phyloP scores from a whole-genome alignment of 1,140 invertebrate species.

The Galleria mellonella region DNA sequence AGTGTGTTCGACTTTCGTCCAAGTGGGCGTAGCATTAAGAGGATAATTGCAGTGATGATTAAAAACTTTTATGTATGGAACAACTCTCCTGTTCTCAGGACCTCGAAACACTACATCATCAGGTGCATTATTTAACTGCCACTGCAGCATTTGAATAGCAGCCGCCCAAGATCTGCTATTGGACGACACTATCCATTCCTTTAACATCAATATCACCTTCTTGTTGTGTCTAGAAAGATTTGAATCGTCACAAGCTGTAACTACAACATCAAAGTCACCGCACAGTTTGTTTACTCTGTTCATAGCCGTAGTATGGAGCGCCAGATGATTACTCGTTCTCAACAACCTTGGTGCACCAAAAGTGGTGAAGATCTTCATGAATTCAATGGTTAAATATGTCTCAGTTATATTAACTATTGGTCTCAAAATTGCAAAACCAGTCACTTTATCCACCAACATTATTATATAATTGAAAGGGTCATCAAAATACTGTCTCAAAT shows the following conservation, averaged over 20 bases:
- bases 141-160: background rate
- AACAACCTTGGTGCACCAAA: background rate
- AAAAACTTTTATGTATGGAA: too few species aligned
- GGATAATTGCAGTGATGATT: too few species aligned
- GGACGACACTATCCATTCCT: background rate
- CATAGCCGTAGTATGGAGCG: background rate
- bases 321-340: background rate
- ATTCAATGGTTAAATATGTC: background rate
- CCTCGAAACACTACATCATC: background rate
- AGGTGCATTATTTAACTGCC: background rate
- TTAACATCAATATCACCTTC: background rate
- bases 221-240: background rate
- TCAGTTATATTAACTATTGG: background rate
- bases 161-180: background rate
- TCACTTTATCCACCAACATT: background rate
- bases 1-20: too few species aligned
- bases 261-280: background rate
- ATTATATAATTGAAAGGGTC: background rate
- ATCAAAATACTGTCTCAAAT: background rate
- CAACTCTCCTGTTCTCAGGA: too few species aligned
- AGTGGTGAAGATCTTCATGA: background rate
- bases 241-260: background rate
- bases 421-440: background rate
- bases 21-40: too few species aligned
- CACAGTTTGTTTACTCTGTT: background rate